Base-by-base conservation (phyloP, 2,113 vertebrate species). In the Tamias sibiricus region DNA sequence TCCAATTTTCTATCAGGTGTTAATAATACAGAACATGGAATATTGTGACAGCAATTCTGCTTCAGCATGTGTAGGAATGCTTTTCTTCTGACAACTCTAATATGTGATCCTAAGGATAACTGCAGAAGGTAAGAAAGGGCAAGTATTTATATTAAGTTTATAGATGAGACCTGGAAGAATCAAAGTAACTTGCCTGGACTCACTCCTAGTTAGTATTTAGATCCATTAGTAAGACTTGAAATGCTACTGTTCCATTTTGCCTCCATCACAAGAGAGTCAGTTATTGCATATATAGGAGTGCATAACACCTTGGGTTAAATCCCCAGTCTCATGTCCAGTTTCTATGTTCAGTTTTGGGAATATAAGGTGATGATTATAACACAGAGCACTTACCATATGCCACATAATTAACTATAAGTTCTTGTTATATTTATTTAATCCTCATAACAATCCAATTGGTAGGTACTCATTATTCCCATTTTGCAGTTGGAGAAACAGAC, bases 121-220 rank as follows among this genome's bases (percentile, higher is more conserved):
- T 47, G 0, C 44, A 2, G 69, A 69, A 94, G 95, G 91, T 87
- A 91, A 96, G 96, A 80, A 81, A 74, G 66, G 75, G 19, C 75
- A 66, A 28, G 14, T 87, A 52, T 75, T 85, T 82, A 12, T 62
- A 52, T 52, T 24, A 4, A 4, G 72, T 79, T 84, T 42, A 54
- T 30, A 66, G 64, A 4, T 72, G 75, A 75, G 62, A 80, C 75
- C 74, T 59, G 62, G 62, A 69, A 57, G 30, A 90, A 37, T 79
- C 83, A 59, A 86, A 52, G 40, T 59, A 30, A 44, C 42, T 79
- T 83, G 54, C 13, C n/a, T 68, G 54, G 10, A 40, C 19, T 80
- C 12, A 14, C 19, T 76, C 40, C 20, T 59, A 42, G 6, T 91
- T 80, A 85, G 57, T 81, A 62, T 71, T 79, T 52, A 64, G 16